These are phyloP conservation scores for Adoxophyes honmai DNA, from an alignment of 1,140 invertebrate species.

Conservation along the genomic window DNA sequence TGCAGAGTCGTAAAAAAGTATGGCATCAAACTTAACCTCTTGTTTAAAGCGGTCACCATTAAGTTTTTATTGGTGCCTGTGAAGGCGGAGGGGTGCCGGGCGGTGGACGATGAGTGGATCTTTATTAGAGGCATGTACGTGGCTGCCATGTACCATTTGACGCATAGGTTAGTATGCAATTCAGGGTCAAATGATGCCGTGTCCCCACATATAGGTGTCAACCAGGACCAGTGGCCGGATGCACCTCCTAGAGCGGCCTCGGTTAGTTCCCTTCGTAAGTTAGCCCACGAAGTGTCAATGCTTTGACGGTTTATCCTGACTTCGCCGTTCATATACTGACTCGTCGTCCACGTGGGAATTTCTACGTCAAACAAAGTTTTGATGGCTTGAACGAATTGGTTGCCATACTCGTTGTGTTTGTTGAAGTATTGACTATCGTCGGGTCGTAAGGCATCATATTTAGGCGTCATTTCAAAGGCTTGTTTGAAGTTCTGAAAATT, in stretches of 20 bases:
- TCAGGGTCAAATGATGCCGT: constrained; percentile 39
- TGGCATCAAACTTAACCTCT: constrained; percentile 44
- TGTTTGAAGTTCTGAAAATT: constrained; percentile 50
- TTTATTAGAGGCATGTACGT: constrained; percentile 56
- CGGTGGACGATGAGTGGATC: constrained; percentile 45
- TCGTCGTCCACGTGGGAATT: constrained; percentile 37
- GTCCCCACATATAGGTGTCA: constrained; percentile 62
- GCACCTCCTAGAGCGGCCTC: constrained; percentile 54
- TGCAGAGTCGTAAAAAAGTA: constrained; percentile 59
- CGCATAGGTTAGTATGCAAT: constrained; percentile 45
- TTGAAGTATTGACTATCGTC: constrained; percentile 36
- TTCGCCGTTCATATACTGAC: constrained; percentile 44
- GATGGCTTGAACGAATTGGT: constrained; percentile 40
- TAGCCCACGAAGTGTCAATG: constrained; percentile 50
- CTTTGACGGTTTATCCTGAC: constrained; percentile 51
- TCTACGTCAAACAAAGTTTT: constrained; percentile 23
- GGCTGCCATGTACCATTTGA: constrained; percentile 68
- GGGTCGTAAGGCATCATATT: constrained; percentile 48
- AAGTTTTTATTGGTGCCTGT: constrained; percentile 38
- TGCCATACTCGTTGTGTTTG: constrained; percentile 51
- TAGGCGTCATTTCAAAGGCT: constrained; percentile 46
- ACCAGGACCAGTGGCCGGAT: constrained; percentile 62
- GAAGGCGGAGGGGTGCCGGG: constrained; percentile 51
- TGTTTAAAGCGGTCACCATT: constrained; percentile 42
- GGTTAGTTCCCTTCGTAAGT: constrained; percentile 45